Conservation (phyloP, 2,888 invertebrate genomes). For the Spisula subtruncata region DNA sequence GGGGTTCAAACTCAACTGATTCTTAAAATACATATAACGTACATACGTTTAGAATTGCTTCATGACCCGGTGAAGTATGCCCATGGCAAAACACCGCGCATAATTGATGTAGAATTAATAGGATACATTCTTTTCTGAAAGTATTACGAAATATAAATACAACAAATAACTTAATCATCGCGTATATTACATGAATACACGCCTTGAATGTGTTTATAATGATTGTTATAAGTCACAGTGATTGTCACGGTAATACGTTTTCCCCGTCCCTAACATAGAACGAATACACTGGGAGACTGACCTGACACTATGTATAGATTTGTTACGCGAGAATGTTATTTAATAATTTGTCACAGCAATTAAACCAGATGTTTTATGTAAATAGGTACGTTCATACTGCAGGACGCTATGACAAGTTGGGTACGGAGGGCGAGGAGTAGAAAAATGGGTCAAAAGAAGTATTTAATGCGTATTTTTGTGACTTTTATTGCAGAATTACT, state of each 20-base stretch:
- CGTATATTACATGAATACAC: background rate
- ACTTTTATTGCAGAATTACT: too few relatives aligned
- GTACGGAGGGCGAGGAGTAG: background rate
- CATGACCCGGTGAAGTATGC: background rate
- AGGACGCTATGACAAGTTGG: background rate
- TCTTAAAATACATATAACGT: too few relatives aligned
- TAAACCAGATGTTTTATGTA: constrained; percentile 11
- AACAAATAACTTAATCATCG: background rate
- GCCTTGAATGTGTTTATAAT: constrained; percentile 3
- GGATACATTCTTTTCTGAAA: background rate
- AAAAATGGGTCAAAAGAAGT: background rate
- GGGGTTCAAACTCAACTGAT: too few relatives aligned
- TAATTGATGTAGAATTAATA: background rate
- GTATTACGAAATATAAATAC: background rate
- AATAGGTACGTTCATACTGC: background rate
- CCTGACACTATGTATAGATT: background rate
- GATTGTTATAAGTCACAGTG: background rate
- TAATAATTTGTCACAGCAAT: background rate
- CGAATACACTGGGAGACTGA: background rate
- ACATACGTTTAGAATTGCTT: too few relatives aligned
- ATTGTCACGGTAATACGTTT: background rate
- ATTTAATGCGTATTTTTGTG: too few relatives aligned
- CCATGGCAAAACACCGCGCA: background rate
- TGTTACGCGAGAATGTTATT: background rate
- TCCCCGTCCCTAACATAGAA: background rate